Conservation (phyloP, 2,113 vertebrate species). For the Malaclemys terrapin region DNA sequence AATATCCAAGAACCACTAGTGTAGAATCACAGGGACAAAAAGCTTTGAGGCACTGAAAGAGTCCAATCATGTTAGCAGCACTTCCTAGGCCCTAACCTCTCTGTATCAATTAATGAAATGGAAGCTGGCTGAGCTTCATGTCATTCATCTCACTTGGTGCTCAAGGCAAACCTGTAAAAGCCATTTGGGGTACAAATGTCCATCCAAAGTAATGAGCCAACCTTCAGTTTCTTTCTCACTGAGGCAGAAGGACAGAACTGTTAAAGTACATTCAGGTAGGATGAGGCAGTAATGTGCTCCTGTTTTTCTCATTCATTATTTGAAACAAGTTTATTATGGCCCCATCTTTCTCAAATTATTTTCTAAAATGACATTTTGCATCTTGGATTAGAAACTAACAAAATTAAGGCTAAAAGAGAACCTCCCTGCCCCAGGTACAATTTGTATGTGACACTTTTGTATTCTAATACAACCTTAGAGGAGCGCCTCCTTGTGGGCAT, state of each 20-base stretch:
- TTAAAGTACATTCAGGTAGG: background rate
- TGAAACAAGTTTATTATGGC: background rate
- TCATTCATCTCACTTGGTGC: constrained; percentile 12
- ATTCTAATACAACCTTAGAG: no score
- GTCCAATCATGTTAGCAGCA: background rate
- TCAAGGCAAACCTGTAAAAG: constrained; percentile 46
- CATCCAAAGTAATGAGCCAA: constrained; percentile 22
- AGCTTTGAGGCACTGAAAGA: background rate
- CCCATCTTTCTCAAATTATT: background rate
- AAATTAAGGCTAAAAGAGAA: no score
- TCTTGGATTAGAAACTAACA: background rate
- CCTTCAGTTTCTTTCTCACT: constrained; percentile 1
- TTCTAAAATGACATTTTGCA: background rate
- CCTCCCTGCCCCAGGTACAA: no score
- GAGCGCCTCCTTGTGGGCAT: background rate
- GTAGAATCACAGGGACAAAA: background rate
- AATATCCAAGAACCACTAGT: background rate
- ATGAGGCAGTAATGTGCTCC: background rate
- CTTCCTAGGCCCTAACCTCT: constrained; percentile 49
- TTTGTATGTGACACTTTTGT: no score
- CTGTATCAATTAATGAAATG: constrained; percentile 57
- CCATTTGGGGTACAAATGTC: constrained; percentile 55
- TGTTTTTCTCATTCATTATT: background rate
- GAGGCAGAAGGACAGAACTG: background rate
- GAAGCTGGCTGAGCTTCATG: constrained; percentile 31